A percentile compares a stretch with the other conserved stretches of the same genome.
phyloP scores from a whole-genome alignment of 2,113 vertebrate species.

The Zapus hudsonius region DNA sequence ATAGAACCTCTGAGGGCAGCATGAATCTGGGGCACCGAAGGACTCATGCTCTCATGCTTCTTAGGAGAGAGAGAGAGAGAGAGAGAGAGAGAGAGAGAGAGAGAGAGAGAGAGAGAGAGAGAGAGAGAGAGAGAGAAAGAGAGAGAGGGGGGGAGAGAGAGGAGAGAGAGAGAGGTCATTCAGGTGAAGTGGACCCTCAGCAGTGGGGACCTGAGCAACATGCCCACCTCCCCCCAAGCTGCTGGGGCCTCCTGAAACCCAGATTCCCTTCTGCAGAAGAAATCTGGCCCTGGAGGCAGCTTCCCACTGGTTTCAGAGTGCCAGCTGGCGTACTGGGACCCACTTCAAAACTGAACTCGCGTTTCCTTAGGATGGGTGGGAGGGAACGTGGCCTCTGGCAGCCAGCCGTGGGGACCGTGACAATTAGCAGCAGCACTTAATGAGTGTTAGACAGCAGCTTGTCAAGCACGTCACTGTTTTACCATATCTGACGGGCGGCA shows the following conservation, averaged over 20 bases:
- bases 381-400: constrained; percentile 27
- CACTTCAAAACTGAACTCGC: constrained; percentile 57
- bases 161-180: rapidly evolving
- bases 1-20: not conserved
- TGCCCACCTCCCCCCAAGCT: rapidly evolving
- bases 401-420: not conserved
- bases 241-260: not conserved
- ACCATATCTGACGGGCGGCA: not conserved
- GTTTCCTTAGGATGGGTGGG: constrained; percentile 58
- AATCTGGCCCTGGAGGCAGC: constrained; percentile 45
- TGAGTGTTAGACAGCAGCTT: not conserved
- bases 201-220: not conserved
- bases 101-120: too few relatives aligned
- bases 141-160: rapidly evolving
- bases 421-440: not conserved
- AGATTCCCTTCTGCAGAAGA: not conserved
- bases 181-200: not conserved
- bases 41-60: not conserved
- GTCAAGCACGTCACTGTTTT: not conserved
- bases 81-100: too few relatives aligned
- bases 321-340: constrained; percentile 60
- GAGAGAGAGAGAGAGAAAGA: not conserved
- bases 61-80: not conserved
- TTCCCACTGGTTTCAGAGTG: constrained; percentile 42
- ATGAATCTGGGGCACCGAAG: not conserved